phyloP scores from a whole-genome alignment of 2,888 invertebrate species.

The Epicampocera succincta region DNA sequence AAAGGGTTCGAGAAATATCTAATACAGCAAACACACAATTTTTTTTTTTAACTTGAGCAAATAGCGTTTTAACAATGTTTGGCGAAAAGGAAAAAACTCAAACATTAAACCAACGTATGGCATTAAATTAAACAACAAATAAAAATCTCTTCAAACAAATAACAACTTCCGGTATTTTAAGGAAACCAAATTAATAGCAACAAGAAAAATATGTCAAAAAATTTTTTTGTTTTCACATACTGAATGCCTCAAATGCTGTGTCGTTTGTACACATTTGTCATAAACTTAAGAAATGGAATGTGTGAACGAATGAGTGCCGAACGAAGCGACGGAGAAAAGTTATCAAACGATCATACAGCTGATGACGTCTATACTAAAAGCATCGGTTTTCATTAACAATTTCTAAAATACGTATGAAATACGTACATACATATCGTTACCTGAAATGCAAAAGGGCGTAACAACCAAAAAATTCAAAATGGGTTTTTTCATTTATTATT shows the following conservation, averaged over 20 bases:
- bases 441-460: too few relatives aligned
- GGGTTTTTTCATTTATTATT: too few relatives aligned
- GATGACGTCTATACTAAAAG: not conserved
- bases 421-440: too few relatives aligned
- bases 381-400: not conserved
- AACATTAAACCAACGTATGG: slow-evolving; percentile 2
- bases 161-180: slow-evolving; percentile 58
- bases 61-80: not conserved
- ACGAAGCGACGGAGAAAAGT: not conserved
- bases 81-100: not conserved
- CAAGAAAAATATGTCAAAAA: not conserved
- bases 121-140: slow-evolving; percentile 4
- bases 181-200: slow-evolving; percentile 26
- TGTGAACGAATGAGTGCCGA: slow-evolving; percentile 15
- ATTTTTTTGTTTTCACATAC: not conserved
- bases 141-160: slow-evolving; percentile 44
- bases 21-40: too few relatives aligned
- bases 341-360: not conserved
- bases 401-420: not conserved
- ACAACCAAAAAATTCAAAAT: too few relatives aligned
- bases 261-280: slow-evolving; percentile 40
- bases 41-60: too few relatives aligned
- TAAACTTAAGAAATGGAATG: slow-evolving; percentile 32
- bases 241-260: slow-evolving; percentile 17
- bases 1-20: too few relatives aligned